Conservation (phyloP, 2,797 vertebrate genomes). For the Lophius americanus region DNA sequence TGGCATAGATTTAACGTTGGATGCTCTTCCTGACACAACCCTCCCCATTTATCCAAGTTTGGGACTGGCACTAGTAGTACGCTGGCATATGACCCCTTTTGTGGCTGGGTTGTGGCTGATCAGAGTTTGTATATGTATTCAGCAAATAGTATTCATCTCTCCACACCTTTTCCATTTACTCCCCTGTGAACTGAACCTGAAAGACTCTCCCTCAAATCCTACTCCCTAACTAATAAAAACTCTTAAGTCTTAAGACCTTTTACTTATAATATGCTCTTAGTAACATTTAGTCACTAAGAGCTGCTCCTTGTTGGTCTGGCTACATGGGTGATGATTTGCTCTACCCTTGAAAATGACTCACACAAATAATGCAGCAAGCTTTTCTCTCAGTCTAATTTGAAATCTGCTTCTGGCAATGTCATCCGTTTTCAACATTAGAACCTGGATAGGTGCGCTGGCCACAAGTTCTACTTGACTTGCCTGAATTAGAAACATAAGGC, state of each 20-base stretch:
- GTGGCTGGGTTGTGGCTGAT: too few relatives aligned
- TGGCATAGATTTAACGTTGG: too few relatives aligned
- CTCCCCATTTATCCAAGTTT: too few relatives aligned
- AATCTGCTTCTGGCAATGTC: conserved; percentile 72
- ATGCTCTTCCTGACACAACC: too few relatives aligned
- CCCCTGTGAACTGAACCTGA: not conserved
- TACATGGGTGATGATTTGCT: conserved; percentile 49
- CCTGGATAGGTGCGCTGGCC: conserved; percentile 26
- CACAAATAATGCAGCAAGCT: conserved; percentile 39
- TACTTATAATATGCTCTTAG: too few relatives aligned
- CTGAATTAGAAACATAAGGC: conserved; percentile 39
- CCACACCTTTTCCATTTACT: not conserved
- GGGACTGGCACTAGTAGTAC: too few relatives aligned
- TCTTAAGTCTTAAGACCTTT: too few relatives aligned
- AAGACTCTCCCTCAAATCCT: not conserved
- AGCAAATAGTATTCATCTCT: not conserved
- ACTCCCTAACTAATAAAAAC: conserved; percentile 1
- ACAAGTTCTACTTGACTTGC: conserved; percentile 43
- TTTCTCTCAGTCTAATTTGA: conserved; percentile 68
- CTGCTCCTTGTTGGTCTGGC: conserved; percentile 32
- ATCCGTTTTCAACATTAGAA: conserved; percentile 30
- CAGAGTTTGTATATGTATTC: not conserved
- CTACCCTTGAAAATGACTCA: conserved; percentile 73
- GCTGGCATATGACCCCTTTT: too few relatives aligned
- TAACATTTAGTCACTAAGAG: conserved; percentile 33